Evolutionary conservation across 2,113 vertebrate species (phyloP).

Genomic region (Sebastes schlegelii): DNA sequence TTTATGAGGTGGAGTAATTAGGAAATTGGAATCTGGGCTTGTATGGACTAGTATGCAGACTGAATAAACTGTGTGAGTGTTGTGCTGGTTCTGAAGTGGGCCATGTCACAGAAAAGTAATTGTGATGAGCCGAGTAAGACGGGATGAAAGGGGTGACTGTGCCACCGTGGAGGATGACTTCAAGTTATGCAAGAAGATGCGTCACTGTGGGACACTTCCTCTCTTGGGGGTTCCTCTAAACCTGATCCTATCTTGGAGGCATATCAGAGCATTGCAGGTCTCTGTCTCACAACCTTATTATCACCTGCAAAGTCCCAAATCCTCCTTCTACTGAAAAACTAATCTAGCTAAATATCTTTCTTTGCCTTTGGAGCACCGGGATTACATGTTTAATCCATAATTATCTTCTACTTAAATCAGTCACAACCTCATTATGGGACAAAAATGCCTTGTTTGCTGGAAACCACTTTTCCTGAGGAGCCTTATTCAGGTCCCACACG

Average conservation of each 20-base stretch:
- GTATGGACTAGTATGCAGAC: slow-evolving; percentile 16
- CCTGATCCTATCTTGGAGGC: slow-evolving; percentile 43
- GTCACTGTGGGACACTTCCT: slow-evolving; percentile 20
- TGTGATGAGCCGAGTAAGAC: slow-evolving; percentile 10
- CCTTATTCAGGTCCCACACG: slow-evolving; percentile 40
- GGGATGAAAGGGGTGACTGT: slow-evolving; percentile 26
- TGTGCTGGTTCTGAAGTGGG: slow-evolving; percentile 32
- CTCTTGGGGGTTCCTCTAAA: slow-evolving; percentile 28
- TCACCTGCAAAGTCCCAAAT: slow-evolving; percentile 54
- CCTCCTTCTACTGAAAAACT: slow-evolving; percentile 39
- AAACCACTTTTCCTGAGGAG: slow-evolving; percentile 39
- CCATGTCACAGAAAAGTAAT: slow-evolving; percentile 21
- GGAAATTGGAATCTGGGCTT: slow-evolving; percentile 41
- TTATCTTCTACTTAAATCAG: slow-evolving; percentile 76
- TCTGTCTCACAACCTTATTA: slow-evolving; percentile 41
- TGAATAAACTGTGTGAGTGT: slow-evolving; percentile 31
- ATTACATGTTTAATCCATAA: slow-evolving; percentile 76
- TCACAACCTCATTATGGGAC: slow-evolving; percentile 69
- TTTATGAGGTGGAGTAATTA: slow-evolving; percentile 63
- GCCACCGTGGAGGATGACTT: slow-evolving; percentile 38
- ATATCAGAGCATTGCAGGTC: slow-evolving; percentile 32
- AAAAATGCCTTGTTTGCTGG: slow-evolving; percentile 44
- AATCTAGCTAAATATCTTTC: slow-evolving; percentile 60
- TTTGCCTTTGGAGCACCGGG: slow-evolving; percentile 63
- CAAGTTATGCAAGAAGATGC: slow-evolving; percentile 34